Conservation (phyloP, 2,888 invertebrate genomes). For the Cryptus armator region DNA sequence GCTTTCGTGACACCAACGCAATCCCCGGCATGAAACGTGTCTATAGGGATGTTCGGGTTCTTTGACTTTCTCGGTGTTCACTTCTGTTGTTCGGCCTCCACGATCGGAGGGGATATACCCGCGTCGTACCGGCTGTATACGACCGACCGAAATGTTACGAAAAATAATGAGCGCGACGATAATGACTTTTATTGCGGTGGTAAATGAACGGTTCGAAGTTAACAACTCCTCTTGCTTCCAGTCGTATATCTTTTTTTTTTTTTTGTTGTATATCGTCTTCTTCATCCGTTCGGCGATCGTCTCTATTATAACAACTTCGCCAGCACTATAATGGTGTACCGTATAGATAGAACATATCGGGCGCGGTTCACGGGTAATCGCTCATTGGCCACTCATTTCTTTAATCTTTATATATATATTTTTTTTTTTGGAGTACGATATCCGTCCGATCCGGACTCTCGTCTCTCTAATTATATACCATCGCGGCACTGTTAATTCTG, state of each 20-base stretch:
- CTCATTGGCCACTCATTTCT: slow-evolving; percentile 28
- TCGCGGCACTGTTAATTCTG: background rate
- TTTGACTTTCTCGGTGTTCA: background rate
- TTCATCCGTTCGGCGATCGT: background rate
- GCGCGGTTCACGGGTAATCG: slow-evolving; percentile 22
- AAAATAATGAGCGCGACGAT: slow-evolving; percentile 32
- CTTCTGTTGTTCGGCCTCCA: background rate
- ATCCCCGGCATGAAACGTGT: slow-evolving; percentile 45
- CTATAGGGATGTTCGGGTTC: slow-evolving; percentile 21
- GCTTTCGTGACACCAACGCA: slow-evolving; percentile 51
- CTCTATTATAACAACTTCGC: background rate
- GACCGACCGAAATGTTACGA: slow-evolving; percentile 29
- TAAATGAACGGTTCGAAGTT: background rate
- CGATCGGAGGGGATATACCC: background rate
- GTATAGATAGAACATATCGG: background rate
- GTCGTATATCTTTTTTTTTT: background rate
- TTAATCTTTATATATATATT: too few relatives aligned
- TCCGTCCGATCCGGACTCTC: slow-evolving; percentile 3
- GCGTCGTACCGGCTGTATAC: background rate
- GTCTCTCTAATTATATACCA: slow-evolving; percentile 20
- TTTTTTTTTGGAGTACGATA: background rate
- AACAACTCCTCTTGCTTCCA: background rate
- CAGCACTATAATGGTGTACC: background rate
- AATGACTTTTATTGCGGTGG: slow-evolving; percentile 38
- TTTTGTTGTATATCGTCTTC: background rate